Evolutionary conservation across 2,797 vertebrate species (phyloP).

Genomic region (Diceros bicornis): DNA sequence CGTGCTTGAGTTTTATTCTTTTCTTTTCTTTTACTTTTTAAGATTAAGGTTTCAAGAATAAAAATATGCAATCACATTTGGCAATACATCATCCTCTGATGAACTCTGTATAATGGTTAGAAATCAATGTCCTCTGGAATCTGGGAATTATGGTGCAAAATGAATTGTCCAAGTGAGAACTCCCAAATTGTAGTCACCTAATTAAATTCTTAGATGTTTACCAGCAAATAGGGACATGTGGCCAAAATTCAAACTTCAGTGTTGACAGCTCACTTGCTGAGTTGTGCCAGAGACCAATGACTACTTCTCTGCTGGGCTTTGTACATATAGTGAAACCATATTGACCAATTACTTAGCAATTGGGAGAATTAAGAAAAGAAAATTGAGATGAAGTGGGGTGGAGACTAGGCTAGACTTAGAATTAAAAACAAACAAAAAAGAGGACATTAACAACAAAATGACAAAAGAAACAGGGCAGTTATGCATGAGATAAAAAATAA

Average conservation of each 20-base stretch:
- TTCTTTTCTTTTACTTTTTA: slow-evolving; percentile 59
- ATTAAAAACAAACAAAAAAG: neutral
- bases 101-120: neutral
- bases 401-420: neutral
- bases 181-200: slow-evolving; percentile 64
- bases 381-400: neutral
- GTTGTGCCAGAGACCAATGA: slow-evolving; percentile 82
- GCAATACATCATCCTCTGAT: slow-evolving; percentile 31
- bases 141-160: slow-evolving; percentile 52
- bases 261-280: slow-evolving; percentile 82
- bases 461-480: neutral
- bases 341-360: slow-evolving; percentile 86
- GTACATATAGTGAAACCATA: slow-evolving; percentile 83
- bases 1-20: slow-evolving; percentile 50
- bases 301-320: slow-evolving; percentile 83
- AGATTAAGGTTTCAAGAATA: slow-evolving; percentile 65
- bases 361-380: slow-evolving; percentile 86
- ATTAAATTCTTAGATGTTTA: slow-evolving; percentile 81
- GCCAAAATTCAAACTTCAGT: slow-evolving; percentile 73
- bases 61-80: neutral
- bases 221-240: slow-evolving; percentile 57
- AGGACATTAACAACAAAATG: neutral
- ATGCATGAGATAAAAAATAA: neutral
- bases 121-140: neutral
- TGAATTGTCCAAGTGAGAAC: slow-evolving; percentile 67